Evolutionary conservation across 2,113 vertebrate genomes (phyloP), one percentile per base, ranked within the genome.

Genomic region (Ptilonorhynchus violaceus): DNA sequence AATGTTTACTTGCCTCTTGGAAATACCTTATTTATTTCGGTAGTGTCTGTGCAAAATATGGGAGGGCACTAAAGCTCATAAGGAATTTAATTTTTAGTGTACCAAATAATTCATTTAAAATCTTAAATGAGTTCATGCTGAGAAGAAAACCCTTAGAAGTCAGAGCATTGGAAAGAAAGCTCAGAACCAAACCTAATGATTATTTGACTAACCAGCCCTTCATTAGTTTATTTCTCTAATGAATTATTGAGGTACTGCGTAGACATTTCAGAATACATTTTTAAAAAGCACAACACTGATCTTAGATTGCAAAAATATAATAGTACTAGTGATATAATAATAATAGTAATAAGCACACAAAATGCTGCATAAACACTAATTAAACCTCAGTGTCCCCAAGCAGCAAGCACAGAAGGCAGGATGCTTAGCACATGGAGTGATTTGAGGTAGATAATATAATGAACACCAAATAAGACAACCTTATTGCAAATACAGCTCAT

Each of bases 291-390:
- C 68, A 77, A 75, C 15, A 25, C 55, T 73, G 58, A 68, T 68
- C 83, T 94, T 93, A 89, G 91, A 92, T 70, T 92, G 94, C 91
- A 91, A 91, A 93, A 95, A 78, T 86, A 58, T 91, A 92, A 92
- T 84, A 92, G 91, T 42, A 66, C 42, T 39, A 10, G 31, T 90
- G 77, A 89, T 93, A 75, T 41, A 88, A 85, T 90, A 96, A 96
- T 97, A 93, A 95, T 52, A 93, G 85, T 76, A 96, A 92, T 97
- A 91, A 94, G 96, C 69, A 78, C 73, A 87, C 92, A 96, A 96
- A 96, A 82, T 58, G 93, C 95, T 92, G 95, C 91, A 93, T 96
- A 95, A 96, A 96, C 92, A 93, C 88, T 95, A 97, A 96, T 97
- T 94, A 96, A 96, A 92, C 53, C 95, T 94, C 96, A 78, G 77